Conservation (phyloP, 2,888 invertebrate species). For the Eremobia ochroleuca region DNA sequence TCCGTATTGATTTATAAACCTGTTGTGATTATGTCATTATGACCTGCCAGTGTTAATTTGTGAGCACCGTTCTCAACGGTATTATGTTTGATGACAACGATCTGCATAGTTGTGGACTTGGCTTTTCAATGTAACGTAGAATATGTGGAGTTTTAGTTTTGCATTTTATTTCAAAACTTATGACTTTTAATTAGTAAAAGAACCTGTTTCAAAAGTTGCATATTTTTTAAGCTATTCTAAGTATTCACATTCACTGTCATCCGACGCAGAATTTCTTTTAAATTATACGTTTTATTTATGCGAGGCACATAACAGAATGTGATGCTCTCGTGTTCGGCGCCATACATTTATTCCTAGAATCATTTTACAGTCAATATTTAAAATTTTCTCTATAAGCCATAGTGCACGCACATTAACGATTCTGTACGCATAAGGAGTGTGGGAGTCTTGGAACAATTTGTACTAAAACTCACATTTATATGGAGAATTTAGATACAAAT, state of each 20-base stretch:
- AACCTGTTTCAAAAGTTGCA: slow-evolving; percentile 23
- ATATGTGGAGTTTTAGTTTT: neutral
- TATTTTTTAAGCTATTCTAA: slow-evolving; percentile 33
- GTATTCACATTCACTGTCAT: slow-evolving; percentile 22
- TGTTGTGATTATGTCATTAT: slow-evolving; percentile 61
- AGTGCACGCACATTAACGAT: slow-evolving; percentile 71
- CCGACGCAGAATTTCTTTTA: slow-evolving; percentile 39
- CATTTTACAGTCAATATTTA: slow-evolving; percentile 62
- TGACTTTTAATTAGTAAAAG: neutral
- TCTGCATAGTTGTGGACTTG: slow-evolving; percentile 20
- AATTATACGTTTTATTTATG: slow-evolving; percentile 46
- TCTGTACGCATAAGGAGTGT: slow-evolving; percentile 71
- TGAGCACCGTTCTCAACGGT: slow-evolving; percentile 47
- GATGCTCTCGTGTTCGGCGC: slow-evolving; percentile 29
- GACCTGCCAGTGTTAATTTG: slow-evolving; percentile 31
- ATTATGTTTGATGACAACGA: slow-evolving; percentile 22
- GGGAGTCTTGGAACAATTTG: slow-evolving; percentile 70
- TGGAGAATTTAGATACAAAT: slow-evolving; percentile 66
- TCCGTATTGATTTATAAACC: slow-evolving; percentile 55
- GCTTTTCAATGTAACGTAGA: neutral
- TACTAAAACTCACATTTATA: slow-evolving; percentile 66
- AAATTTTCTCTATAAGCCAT: slow-evolving; percentile 68
- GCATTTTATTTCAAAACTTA: neutral
- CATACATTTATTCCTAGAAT: slow-evolving; percentile 62
- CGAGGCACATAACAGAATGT: slow-evolving; percentile 42